Evolutionary conservation across 2,113 vertebrate species (phyloP).

Genomic region (Canis aureus): DNA sequence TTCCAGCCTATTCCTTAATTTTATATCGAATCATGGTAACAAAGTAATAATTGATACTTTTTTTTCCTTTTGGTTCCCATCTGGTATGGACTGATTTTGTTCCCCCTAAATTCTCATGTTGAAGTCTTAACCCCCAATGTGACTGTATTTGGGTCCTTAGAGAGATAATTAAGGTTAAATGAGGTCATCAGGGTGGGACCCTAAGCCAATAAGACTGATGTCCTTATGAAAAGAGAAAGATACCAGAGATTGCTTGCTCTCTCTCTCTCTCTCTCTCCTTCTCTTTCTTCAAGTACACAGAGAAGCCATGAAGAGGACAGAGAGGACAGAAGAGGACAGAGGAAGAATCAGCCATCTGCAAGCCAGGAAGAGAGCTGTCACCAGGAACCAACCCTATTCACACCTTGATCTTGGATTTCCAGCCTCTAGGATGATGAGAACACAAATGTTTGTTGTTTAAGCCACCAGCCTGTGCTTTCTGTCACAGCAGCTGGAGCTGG

Average conservation of each 20-base stretch:
- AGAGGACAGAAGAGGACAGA: too few species aligned
- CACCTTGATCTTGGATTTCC: too few species aligned
- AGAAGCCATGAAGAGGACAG: too few species aligned
- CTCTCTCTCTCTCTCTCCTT: background rate
- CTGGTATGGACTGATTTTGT: background rate
- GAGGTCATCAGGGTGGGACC: background rate
- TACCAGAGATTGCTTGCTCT: accelerated
- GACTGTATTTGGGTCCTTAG: background rate
- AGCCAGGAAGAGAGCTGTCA: background rate
- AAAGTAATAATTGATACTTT: background rate
- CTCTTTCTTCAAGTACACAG: background rate
- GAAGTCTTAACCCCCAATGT: background rate
- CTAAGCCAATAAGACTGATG: background rate
- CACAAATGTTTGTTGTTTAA: too few species aligned
- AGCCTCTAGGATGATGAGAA: background rate
- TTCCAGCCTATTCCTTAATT: background rate
- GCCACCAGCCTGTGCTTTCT: background rate
- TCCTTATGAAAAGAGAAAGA: background rate
- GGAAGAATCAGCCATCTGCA: background rate
- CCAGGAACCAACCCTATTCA: background rate
- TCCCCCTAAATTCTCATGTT: background rate
- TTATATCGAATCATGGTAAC: background rate
- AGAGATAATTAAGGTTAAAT: background rate
- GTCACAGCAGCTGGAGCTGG: too few species aligned
- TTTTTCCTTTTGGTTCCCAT: background rate